Conservation (phyloP, 1,140 invertebrate genomes). For the Drosophila orosa region DNA sequence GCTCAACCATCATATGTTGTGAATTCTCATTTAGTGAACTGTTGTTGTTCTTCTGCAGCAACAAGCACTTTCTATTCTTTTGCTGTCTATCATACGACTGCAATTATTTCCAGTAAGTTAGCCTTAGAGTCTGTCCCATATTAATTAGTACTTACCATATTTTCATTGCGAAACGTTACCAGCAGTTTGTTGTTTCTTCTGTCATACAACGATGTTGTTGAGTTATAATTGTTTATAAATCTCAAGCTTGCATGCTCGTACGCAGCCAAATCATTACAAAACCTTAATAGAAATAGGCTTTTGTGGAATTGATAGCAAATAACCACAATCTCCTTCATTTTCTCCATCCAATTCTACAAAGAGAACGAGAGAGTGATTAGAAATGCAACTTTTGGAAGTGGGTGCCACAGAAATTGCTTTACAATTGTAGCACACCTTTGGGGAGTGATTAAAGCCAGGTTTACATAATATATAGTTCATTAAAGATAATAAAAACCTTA, state of each 20-base stretch:
- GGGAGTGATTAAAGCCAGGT: not conserved
- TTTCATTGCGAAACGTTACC: conserved; percentile 91
- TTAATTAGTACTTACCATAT: conserved; percentile 85
- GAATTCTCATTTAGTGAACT: conserved; percentile 79
- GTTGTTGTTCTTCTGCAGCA: conserved; percentile 76
- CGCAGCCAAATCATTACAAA: conserved; percentile 88
- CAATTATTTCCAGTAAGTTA: conserved; percentile 11
- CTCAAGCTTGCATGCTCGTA: conserved; percentile 87
- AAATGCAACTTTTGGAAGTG: not conserved
- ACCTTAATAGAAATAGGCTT: conserved; percentile 89
- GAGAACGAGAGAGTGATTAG: not conserved
- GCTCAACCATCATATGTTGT: conserved; percentile 85
- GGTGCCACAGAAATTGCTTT: not conserved
- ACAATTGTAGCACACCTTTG: not conserved
- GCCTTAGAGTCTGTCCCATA: not conserved
- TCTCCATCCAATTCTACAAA: conserved; percentile 86
- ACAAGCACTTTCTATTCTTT: conserved; percentile 74
- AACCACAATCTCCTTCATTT: conserved; percentile 88
- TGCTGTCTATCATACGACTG: conserved; percentile 81
- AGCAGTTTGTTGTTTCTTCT: conserved; percentile 87
- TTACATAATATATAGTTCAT: not conserved
- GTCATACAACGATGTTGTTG: conserved; percentile 89
- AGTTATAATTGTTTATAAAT: conserved; percentile 90
- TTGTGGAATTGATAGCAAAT: conserved; percentile 90
- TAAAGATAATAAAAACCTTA: conserved; percentile 20